These are phyloP conservation scores for Antigone vipio DNA, from an alignment of 2,113 vertebrate genomes.

Conservation along the genomic window DNA sequence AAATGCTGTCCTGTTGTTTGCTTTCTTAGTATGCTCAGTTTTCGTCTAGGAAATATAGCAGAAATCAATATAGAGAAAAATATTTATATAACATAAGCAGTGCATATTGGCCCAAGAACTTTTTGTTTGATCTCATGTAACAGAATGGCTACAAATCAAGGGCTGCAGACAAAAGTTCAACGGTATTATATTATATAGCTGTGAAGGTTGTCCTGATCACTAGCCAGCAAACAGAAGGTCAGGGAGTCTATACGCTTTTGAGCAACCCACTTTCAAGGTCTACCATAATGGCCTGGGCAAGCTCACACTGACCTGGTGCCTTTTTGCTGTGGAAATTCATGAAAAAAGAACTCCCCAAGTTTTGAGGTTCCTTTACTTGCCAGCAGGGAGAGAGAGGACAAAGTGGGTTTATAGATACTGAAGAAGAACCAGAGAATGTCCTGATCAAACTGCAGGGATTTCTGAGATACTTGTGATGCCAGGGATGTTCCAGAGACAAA, in stretches of 20 bases:
- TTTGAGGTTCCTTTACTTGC: not conserved
- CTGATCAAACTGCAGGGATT: not conserved
- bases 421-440: not conserved
- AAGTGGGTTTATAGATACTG: not conserved
- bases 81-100: not conserved
- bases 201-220: not conserved
- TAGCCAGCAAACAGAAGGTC: slow-evolving; percentile 36
- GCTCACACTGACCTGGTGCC: not conserved
- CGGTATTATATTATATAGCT: slow-evolving; percentile 13
- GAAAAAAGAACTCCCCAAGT: not conserved
- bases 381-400: not conserved
- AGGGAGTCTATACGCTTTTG: not conserved
- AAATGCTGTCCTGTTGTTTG: not conserved
- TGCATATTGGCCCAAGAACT: not conserved
- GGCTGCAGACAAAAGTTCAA: slow-evolving; percentile 48
- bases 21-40: not conserved
- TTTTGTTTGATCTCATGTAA: slow-evolving; percentile 1
- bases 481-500: not conserved
- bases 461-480: not conserved
- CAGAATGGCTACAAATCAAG: slow-evolving; percentile 22
- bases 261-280: not conserved
- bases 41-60: not conserved
- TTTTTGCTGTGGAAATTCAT: not conserved
- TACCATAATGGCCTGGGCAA: not conserved
- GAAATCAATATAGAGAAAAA: not conserved